These are phyloP conservation scores for Syncerus caffer DNA, from an alignment of 2,797 vertebrate species.

Conservation along the genomic window DNA sequence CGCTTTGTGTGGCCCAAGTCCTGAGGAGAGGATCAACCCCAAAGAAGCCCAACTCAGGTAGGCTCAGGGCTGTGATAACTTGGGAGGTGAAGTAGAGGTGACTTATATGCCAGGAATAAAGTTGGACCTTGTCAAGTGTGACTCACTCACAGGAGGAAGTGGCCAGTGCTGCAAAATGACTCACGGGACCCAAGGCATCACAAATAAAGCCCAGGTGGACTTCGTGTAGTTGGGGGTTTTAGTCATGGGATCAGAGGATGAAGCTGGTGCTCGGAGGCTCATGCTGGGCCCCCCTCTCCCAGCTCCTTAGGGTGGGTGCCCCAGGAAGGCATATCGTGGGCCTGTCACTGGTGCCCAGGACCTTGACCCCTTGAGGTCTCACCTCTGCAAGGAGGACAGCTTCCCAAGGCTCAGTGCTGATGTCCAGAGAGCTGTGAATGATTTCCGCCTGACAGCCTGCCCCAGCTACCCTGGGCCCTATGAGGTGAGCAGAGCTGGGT, in stretches of 20 bases:
- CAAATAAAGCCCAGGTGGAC: neutral
- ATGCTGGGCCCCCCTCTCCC: neutral
- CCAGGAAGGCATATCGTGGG: neutral
- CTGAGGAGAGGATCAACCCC: neutral
- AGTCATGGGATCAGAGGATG: neutral
- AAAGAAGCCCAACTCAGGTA: neutral
- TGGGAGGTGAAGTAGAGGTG: neutral
- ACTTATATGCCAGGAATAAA: neutral
- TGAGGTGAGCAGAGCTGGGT: neutral
- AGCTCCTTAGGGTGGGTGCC: neutral
- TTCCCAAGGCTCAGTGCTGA: neutral
- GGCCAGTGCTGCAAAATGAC: rapidly evolving
- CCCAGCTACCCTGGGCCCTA: neutral
- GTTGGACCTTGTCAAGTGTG: neutral
- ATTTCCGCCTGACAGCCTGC: neutral
- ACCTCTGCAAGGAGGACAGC: neutral
- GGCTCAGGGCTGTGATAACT: neutral
- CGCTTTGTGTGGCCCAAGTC: neutral
- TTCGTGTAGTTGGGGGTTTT: neutral
- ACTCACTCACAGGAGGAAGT: neutral
- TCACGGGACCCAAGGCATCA: no score
- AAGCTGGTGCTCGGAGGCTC: neutral
- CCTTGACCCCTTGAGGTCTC: neutral
- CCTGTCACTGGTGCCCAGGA: neutral
- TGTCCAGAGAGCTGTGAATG: neutral